phyloP scores from a whole-genome alignment of 2,113 vertebrate species.

The Martes martes region DNA sequence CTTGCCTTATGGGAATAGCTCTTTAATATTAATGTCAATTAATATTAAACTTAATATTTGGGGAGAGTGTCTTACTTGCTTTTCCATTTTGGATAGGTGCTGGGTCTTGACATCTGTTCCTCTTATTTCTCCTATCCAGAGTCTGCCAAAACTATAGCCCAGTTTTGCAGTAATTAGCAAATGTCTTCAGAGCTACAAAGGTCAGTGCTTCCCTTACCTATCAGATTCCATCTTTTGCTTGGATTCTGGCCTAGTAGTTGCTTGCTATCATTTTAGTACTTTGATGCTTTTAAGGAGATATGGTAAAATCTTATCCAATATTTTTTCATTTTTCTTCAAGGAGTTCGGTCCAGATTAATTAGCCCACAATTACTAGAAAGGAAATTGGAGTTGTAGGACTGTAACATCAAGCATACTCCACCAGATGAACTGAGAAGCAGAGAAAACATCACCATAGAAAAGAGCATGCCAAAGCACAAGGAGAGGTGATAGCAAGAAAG shows the following conservation, averaged over 20 bases:
- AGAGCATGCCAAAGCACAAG: neutral
- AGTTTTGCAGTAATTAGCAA: neutral
- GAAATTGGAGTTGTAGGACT: neutral
- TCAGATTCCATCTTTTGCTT: neutral
- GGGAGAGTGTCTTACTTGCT: neutral
- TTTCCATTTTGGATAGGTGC: neutral
- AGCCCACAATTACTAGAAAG: neutral
- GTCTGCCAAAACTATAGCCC: neutral
- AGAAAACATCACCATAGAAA: neutral
- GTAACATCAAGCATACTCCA: neutral
- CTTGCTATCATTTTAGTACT: neutral
- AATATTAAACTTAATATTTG: neutral
- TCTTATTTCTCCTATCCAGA: neutral
- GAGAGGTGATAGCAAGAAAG: neutral
- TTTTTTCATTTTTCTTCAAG: neutral
- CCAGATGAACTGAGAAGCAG: neutral
- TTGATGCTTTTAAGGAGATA: neutral
- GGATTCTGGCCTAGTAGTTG: neutral
- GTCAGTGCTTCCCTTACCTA: neutral
- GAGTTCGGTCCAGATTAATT: neutral
- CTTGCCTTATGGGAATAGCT: neutral
- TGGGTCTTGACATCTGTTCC: neutral
- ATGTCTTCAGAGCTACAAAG: neutral
- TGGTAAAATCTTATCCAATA: neutral
- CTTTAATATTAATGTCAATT: neutral